A percentile compares a stretch with the other conserved stretches of the same genome.
These are phyloP conservation scores for Rutilus rutilus DNA, from an alignment of 2,113 vertebrate genomes.

Conservation along the genomic window DNA sequence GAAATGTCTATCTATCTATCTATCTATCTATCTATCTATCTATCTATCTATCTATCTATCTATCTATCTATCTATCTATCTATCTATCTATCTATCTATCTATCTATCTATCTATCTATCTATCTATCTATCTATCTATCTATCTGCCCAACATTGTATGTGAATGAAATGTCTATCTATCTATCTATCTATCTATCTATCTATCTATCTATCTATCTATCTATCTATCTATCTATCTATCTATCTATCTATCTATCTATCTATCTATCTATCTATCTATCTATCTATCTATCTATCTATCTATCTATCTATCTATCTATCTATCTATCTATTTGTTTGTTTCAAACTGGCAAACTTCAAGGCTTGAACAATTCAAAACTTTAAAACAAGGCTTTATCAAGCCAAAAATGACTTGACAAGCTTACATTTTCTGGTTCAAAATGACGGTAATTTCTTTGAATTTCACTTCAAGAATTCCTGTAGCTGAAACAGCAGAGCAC, in stretches of 20 bases:
- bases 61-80: not conserved
- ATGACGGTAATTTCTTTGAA: not conserved
- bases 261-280: not conserved
- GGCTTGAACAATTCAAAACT: not conserved
- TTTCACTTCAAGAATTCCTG: not conserved
- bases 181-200: not conserved
- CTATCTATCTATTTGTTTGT: not conserved
- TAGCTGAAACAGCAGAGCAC: no score
- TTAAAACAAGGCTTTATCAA: not conserved
- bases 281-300: not conserved
- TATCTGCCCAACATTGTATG: no score
- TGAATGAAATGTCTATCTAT: no score
- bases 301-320: not conserved
- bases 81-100: not conserved
- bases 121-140: not conserved
- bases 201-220: not conserved
- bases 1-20: not conserved
- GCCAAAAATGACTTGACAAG: no score
- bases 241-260: not conserved
- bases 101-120: not conserved
- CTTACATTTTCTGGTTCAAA: no score
- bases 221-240: not conserved
- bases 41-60: not conserved
- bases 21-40: not conserved
- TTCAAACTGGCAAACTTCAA: not conserved